Conservation (phyloP, 1,140 invertebrate genomes). For the Drosophila persimilis region DNA sequence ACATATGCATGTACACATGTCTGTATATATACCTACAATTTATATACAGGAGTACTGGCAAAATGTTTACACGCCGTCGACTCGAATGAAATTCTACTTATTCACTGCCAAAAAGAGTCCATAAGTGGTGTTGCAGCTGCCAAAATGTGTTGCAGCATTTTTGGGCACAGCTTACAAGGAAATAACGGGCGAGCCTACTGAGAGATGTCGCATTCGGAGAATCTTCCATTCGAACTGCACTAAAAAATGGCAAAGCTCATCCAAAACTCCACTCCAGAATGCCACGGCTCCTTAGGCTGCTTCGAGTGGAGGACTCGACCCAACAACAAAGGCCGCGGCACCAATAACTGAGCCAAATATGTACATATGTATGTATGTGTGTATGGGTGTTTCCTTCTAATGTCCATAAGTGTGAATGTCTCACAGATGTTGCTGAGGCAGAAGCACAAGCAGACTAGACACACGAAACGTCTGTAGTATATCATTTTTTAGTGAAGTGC, state of each 20-base stretch:
- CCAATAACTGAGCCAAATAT: constrained; percentile 25
- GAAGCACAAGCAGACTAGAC: constrained; percentile 20
- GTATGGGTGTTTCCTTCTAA: not conserved
- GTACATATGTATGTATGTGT: constrained; percentile 28
- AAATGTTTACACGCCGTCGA: not conserved
- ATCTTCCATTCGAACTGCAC: not conserved
- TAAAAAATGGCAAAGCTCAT: no score
- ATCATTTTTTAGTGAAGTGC: constrained; percentile 72
- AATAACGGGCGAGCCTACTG: no score
- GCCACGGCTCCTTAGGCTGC: constrained; percentile 29
- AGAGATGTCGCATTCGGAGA: not conserved
- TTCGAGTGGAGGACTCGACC: no score
- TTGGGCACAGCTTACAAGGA: no score
- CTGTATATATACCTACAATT: not conserved
- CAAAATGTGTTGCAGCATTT: not conserved
- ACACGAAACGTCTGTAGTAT: constrained; percentile 57
- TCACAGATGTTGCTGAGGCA: constrained; percentile 33
- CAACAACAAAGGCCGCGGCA: no score
- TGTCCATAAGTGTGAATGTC: constrained; percentile 48
- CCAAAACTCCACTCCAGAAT: constrained; percentile 5
- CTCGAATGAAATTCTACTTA: constrained; percentile 40
- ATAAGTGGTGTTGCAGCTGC: not conserved
- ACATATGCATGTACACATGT: not conserved
- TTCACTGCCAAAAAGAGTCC: not conserved
- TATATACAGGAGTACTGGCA: not conserved